These are phyloP conservation scores for Artemia franciscana DNA, from an alignment of 1,140 invertebrate genomes.

Conservation along the genomic window DNA sequence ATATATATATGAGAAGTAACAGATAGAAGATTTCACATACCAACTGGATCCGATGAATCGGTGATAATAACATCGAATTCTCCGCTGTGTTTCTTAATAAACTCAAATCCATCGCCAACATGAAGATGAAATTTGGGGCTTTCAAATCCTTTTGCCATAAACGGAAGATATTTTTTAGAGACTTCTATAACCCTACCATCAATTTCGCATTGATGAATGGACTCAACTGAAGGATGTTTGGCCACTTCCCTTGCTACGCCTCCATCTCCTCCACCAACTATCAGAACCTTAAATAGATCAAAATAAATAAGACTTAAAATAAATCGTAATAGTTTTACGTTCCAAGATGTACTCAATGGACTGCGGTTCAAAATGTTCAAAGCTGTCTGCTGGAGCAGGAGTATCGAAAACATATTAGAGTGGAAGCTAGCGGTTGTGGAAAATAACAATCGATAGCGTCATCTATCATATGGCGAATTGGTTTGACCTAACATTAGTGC, in stretches of 20 bases:
- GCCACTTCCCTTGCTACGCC: conserved; percentile 81
- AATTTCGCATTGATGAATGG: conserved; percentile 82
- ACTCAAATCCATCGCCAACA: conserved; percentile 84
- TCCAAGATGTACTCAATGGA: too few species aligned
- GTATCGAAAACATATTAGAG: too few species aligned
- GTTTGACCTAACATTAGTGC: too few species aligned
- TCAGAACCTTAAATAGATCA: conserved; percentile 35
- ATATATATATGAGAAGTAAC: too few species aligned
- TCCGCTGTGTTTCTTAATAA: conserved; percentile 57
- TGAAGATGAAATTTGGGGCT: conserved; percentile 58
- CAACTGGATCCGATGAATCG: conserved; percentile 88
- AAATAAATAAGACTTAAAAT: background rate
- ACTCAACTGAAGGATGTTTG: conserved; percentile 71
- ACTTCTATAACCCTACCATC: conserved; percentile 75
- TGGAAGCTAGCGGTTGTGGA: too few species aligned
- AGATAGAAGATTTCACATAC: too few species aligned
- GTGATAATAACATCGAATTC: conserved; percentile 96
- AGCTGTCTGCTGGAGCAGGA: too few species aligned
- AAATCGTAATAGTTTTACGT: too few species aligned
- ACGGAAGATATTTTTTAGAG: conserved; percentile 68
- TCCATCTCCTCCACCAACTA: conserved; percentile 93
- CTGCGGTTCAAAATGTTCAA: too few species aligned
- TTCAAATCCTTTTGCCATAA: conserved; percentile 64
- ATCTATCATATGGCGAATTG: too few species aligned
- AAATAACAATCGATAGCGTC: too few species aligned